These are phyloP conservation scores for Psittacula cyanocephala DNA, from an alignment of 2,113 vertebrate species.

Conservation along the genomic window DNA sequence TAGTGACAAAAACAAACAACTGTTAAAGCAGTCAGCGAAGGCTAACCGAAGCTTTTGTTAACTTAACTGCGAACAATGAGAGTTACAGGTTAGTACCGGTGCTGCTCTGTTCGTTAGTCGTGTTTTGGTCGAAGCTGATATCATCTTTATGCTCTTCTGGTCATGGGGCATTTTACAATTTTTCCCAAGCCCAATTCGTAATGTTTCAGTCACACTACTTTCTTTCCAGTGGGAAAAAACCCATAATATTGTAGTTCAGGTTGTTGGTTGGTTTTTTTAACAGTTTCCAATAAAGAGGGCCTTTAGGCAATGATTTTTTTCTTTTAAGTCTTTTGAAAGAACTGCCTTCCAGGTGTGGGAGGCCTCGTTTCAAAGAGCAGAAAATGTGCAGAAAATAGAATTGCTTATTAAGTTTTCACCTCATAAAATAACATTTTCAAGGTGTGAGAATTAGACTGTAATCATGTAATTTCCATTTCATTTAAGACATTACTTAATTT, in stretches of 20 bases:
- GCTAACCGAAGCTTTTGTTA: slow-evolving; percentile 70
- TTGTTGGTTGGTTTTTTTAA: not conserved
- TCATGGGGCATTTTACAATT: slow-evolving; percentile 27
- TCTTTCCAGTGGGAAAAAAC: not conserved
- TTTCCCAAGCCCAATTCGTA: slow-evolving; percentile 15
- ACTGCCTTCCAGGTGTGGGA: slow-evolving; percentile 38
- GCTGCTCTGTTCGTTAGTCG: slow-evolving; percentile 30
- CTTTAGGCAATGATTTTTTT: not conserved
- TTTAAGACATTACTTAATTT: slow-evolving; percentile 3
- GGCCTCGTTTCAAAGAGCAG: slow-evolving; percentile 4
- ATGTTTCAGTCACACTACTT: not conserved
- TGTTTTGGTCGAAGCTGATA: slow-evolving; percentile 34
- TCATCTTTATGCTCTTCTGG: slow-evolving; percentile 35
- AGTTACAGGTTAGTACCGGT: slow-evolving; percentile 60
- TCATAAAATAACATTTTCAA: slow-evolving; percentile 33
- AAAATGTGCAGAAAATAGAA: slow-evolving; percentile 6
- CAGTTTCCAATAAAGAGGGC: slow-evolving; percentile 10
- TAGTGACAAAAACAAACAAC: slow-evolving; percentile 77
- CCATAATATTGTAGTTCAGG: not conserved
- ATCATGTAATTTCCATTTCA: slow-evolving; percentile 11
- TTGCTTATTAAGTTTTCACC: slow-evolving; percentile 25
- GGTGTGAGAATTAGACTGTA: slow-evolving; percentile 25
- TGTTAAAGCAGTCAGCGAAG: slow-evolving; percentile 72
- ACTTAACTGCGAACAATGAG: slow-evolving; percentile 49
- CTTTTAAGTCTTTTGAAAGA: slow-evolving; percentile 23